phyloP scores from a whole-genome alignment of 2,113 vertebrate species.

The Speoplatyrhinus poulsoni region DNA sequence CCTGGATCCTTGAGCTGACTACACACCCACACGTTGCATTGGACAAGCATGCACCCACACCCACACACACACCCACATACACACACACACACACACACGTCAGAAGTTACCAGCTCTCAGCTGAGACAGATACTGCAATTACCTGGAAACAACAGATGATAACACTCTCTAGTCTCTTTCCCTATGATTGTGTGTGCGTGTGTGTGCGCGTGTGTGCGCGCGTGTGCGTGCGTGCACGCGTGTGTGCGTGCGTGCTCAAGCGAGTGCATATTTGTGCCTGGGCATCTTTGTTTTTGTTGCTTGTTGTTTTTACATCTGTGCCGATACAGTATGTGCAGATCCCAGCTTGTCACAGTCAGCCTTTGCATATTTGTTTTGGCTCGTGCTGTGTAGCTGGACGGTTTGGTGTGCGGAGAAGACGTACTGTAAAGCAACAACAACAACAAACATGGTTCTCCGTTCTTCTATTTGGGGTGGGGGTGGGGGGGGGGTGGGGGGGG shows the following conservation, averaged over 20 bases:
- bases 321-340: neutral
- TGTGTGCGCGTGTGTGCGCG: neutral
- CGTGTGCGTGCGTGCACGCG: neutral
- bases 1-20: slow-evolving; percentile 52
- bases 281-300: too few species aligned
- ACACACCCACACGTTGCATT: slow-evolving; percentile 29
- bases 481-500: too few species aligned
- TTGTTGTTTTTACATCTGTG: too few species aligned
- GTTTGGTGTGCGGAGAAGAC: too few species aligned
- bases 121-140: slow-evolving; percentile 64
- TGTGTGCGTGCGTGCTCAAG: slow-evolving; percentile 11
- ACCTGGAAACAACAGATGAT: slow-evolving; percentile 36
- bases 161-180: neutral
- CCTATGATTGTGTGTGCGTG: neutral
- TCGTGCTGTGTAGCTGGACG: neutral
- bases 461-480: too few species aligned
- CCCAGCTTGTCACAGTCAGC: neutral
- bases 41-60: slow-evolving; percentile 9
- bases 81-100: slow-evolving; percentile 51
- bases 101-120: slow-evolving; percentile 31
- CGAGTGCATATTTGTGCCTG: neutral
- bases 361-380: neutral
- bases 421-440: too few species aligned
- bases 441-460: too few species aligned
- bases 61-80: slow-evolving; percentile 13